These are phyloP conservation scores for Torymus auratus DNA, from an alignment of 2,888 invertebrate species.

Conservation along the genomic window DNA sequence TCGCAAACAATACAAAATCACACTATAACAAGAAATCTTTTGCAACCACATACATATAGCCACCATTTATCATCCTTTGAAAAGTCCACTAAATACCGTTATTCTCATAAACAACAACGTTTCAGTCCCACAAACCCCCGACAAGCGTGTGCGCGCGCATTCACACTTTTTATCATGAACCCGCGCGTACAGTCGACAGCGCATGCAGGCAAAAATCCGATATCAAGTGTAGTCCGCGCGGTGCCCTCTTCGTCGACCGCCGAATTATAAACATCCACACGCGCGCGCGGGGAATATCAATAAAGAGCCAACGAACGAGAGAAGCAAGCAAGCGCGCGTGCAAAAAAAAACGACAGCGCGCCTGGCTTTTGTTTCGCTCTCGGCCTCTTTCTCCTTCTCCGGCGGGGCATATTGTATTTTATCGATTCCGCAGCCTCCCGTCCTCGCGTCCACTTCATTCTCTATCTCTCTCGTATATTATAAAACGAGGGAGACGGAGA, in stretches of 20 bases:
- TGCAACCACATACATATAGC: too few relatives aligned
- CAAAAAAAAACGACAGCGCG: background rate
- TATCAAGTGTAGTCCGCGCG: constrained; percentile 11
- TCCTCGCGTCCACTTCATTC: constrained; percentile 18
- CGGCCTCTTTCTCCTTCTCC: constrained; percentile 9
- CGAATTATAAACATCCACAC: constrained; percentile 33
- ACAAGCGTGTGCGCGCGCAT: background rate
- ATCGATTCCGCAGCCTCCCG: constrained; percentile 20
- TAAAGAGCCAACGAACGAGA: constrained; percentile 3
- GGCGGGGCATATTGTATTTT: constrained; percentile 44
- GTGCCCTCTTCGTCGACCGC: background rate
- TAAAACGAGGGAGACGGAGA: background rate
- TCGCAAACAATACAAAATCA: too few relatives aligned
- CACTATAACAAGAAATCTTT: too few relatives aligned
- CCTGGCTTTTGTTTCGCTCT: constrained; percentile 28
- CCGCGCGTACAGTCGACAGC: background rate
- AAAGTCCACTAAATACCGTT: too few relatives aligned
- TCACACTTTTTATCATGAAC: background rate
- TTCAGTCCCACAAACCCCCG: too few relatives aligned
- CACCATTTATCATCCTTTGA: too few relatives aligned
- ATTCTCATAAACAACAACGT: too few relatives aligned
- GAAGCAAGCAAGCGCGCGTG: too few relatives aligned
- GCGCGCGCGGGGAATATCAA: constrained; percentile 1
- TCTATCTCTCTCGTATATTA: constrained; percentile 4
- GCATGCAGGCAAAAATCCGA: background rate